phyloP scores from a whole-genome alignment of 2,797 vertebrate genomes.

The Rhinichthys osculus region DNA sequence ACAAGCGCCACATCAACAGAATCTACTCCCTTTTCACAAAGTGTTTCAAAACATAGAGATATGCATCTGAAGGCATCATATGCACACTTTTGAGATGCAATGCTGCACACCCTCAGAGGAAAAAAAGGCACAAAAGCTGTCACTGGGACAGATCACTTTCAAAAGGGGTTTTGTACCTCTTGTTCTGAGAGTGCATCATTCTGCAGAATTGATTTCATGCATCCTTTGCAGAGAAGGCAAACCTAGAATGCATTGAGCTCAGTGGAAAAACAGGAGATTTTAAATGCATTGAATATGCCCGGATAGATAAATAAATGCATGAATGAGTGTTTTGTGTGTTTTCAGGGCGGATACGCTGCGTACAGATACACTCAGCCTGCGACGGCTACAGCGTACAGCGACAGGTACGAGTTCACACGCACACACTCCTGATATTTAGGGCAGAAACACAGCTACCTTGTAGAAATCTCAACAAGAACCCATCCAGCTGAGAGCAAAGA shows the following conservation, averaged over 20 bases:
- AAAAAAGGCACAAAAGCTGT: background rate
- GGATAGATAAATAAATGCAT: background rate
- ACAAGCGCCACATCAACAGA: background rate
- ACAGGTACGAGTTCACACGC: constrained; percentile 78
- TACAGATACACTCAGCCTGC: constrained; percentile 96
- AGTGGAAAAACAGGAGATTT: background rate
- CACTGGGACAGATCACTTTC: background rate
- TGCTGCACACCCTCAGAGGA: background rate
- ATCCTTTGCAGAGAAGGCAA: background rate
- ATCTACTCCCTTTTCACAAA: background rate
- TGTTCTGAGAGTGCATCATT: background rate
- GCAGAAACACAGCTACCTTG: background rate
- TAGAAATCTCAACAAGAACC: background rate
- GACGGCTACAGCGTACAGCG: constrained; percentile 90
- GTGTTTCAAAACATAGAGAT: background rate
- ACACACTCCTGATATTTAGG: background rate
- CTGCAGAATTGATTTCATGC: background rate
- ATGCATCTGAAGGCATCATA: background rate
- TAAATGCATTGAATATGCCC: background rate
- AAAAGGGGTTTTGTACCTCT: background rate
- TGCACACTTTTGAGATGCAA: background rate
- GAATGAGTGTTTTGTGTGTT: constrained; percentile 58
- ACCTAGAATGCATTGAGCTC: too few relatives aligned
- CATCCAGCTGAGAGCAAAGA: background rate
- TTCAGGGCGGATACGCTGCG: constrained; percentile 92